phyloP scores from a whole-genome alignment of 2,888 invertebrate genomes.

The Cryptus armator region DNA sequence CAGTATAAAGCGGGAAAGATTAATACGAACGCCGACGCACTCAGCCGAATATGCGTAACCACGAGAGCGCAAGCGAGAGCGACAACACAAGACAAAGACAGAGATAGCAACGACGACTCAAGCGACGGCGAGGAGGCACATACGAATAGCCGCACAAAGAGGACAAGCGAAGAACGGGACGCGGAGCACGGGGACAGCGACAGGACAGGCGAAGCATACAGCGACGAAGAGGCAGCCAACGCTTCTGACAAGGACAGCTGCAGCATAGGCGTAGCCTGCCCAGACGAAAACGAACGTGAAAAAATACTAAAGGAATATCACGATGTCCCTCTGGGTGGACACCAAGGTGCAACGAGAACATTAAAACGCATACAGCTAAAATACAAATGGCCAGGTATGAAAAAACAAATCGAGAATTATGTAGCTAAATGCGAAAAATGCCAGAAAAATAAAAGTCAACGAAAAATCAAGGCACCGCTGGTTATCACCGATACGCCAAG shows the following conservation, averaged over 20 bases:
- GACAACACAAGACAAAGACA: background rate
- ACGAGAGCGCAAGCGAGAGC: constrained; percentile 1
- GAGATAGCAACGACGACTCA: background rate
- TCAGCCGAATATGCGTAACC: background rate
- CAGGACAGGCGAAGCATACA: background rate
- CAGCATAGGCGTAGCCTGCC: constrained; percentile 4
- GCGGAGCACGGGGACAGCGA: background rate
- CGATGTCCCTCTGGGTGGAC: constrained; percentile 52
- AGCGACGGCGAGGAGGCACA: background rate
- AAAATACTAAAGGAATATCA: constrained; percentile 57
- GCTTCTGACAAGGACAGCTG: background rate
- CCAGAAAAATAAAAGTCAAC: constrained; percentile 54
- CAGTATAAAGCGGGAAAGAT: background rate
- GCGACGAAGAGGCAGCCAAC: background rate
- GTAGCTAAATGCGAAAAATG: constrained; percentile 51
- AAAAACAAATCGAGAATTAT: constrained; percentile 38
- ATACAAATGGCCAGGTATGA: constrained; percentile 71
- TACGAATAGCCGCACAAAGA: background rate
- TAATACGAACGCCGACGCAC: background rate
- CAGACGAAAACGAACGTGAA: background rate
- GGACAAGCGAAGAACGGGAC: background rate
- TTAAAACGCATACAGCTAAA: constrained; percentile 57
- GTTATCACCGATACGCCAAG: constrained; percentile 51
- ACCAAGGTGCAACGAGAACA: constrained; percentile 36
- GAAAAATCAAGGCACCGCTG: constrained; percentile 59